Evolutionary conservation across 1,140 invertebrate species (phyloP).

Genomic region (Pogonognathellus flavescens): DNA sequence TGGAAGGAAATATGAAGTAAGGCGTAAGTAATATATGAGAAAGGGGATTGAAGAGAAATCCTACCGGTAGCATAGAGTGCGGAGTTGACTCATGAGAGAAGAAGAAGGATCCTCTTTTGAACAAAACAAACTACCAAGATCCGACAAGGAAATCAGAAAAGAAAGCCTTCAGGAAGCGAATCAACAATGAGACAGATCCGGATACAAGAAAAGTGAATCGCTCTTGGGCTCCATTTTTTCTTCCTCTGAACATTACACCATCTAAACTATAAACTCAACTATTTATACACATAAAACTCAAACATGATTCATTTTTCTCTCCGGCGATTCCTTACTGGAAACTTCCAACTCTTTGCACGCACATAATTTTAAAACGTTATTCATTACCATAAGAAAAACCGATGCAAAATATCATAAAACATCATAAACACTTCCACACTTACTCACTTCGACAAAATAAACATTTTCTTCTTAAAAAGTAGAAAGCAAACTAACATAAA

Average conservation of each 20-base stretch:
- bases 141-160: conserved; percentile 48
- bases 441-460: too few species aligned
- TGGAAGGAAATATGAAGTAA: background rate
- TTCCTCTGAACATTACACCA: background rate
- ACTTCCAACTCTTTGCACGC: background rate
- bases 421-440: background rate
- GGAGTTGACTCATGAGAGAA: background rate
- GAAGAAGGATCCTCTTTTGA: background rate
- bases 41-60: background rate
- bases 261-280: background rate
- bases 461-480: too few species aligned
- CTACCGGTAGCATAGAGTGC: background rate
- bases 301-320: background rate
- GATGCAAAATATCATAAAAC: background rate
- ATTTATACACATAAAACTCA: background rate
- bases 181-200: conserved; percentile 41
- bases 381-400: too few species aligned
- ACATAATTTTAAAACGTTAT: background rate
- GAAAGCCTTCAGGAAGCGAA: conserved; percentile 36
- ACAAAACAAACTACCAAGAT: conserved; percentile 40
- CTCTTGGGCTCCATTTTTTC: conserved; percentile 1
- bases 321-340: background rate
- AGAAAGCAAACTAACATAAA: too few species aligned
- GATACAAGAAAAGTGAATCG: conserved; percentile 34
- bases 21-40: background rate